A percentile compares a stretch with the other conserved stretches of the same genome.
These are phyloP conservation scores for Tapera naevia DNA, from an alignment of 2,797 vertebrate species.

Conservation along the genomic window DNA sequence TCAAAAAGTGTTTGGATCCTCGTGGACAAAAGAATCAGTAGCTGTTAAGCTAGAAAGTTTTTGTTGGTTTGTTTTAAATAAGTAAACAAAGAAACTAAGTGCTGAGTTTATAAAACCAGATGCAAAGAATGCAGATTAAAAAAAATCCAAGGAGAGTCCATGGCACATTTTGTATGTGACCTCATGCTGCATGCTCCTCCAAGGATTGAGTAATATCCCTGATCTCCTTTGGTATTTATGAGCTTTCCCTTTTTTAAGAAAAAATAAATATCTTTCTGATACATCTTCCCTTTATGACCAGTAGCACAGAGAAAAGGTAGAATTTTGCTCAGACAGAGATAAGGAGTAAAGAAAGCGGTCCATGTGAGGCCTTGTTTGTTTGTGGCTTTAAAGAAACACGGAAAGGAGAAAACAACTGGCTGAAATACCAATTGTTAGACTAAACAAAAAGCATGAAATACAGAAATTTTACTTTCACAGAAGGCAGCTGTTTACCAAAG, in stretches of 20 bases:
- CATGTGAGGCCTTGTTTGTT: neutral
- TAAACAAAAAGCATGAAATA: slow-evolving; percentile 9
- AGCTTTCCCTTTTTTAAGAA: neutral
- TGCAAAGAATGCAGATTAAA: neutral
- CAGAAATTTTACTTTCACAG: neutral
- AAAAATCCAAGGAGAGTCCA: slow-evolving; percentile 1
- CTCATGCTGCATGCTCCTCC: neutral
- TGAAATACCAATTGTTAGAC: neutral
- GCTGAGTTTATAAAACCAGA: neutral
- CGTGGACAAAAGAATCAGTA: neutral
- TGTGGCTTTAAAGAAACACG: neutral
- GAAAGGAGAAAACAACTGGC: neutral
- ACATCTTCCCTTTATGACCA: neutral
- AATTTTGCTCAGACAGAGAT: neutral
- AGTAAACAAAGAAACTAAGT: neutral
- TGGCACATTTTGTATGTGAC: neutral
- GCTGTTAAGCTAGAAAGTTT: neutral
- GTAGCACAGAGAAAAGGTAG: neutral
- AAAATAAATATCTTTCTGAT: neutral
- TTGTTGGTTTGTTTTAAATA: neutral
- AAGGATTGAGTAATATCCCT: slow-evolving; percentile 17
- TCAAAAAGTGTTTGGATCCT: neutral
- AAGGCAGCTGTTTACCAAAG: neutral
- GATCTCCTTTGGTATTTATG: neutral
- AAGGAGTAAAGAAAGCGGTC: neutral